These are phyloP conservation scores for Nymphalis polychloros DNA, from an alignment of 2,888 invertebrate species.

Conservation along the genomic window DNA sequence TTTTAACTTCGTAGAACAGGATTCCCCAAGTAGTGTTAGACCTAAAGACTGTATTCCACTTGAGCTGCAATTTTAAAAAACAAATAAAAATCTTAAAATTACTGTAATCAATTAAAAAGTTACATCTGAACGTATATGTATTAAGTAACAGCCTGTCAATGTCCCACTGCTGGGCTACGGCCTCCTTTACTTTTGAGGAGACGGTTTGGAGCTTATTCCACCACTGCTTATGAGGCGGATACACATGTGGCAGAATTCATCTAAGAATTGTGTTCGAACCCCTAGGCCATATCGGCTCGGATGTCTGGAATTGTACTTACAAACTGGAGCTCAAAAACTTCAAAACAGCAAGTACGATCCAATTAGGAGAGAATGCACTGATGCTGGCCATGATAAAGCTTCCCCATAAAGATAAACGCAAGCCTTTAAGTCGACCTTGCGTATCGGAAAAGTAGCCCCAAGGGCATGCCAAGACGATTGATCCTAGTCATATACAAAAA, in stretches of 20 bases:
- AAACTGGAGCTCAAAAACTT: slow-evolving; percentile 56
- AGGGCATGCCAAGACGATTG: slow-evolving; percentile 54
- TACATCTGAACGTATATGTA: too few relatives aligned
- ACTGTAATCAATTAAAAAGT: background rate
- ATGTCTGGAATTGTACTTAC: slow-evolving; percentile 45
- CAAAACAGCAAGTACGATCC: slow-evolving; percentile 52
- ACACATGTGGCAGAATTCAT: too few relatives aligned
- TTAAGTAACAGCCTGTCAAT: too few relatives aligned
- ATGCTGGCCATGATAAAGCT: slow-evolving; percentile 49
- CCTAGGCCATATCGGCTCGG: too few relatives aligned
- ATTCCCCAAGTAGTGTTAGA: slow-evolving; percentile 19
- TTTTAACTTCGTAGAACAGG: slow-evolving; percentile 11
- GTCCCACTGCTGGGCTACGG: too few relatives aligned
- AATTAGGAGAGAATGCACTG: slow-evolving; percentile 57
- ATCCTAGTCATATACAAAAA: slow-evolving; percentile 43
- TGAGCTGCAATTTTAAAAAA: background rate
- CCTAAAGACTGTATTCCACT: slow-evolving; percentile 20
- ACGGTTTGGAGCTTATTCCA: too few relatives aligned
- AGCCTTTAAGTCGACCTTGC: slow-evolving; percentile 50
- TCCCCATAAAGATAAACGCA: slow-evolving; percentile 50
- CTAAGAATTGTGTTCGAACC: too few relatives aligned
- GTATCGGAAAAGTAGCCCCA: slow-evolving; percentile 65
- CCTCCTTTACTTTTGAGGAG: too few relatives aligned
- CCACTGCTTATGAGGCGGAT: too few relatives aligned
- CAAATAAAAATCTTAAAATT: too few relatives aligned